Conservation (phyloP, 2,113 vertebrate genomes). For the Burhinus oedicnemus region DNA sequence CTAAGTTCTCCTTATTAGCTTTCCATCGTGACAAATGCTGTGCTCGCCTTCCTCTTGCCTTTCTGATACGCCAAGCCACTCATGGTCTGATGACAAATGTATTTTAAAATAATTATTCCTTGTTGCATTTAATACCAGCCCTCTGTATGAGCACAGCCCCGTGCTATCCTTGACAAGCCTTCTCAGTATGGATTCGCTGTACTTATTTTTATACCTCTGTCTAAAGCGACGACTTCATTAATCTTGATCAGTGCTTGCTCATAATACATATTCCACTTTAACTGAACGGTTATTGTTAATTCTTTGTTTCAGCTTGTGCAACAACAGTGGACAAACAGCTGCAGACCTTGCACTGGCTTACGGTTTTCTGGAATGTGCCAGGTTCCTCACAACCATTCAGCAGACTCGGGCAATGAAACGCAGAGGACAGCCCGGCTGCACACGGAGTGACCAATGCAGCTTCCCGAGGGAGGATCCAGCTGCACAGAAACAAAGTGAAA, state of each 20-base stretch:
- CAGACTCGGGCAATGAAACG: too few relatives aligned
- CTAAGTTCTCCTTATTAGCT: too few relatives aligned
- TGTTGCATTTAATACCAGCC: neutral
- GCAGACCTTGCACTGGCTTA: too few relatives aligned
- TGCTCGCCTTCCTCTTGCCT: too few relatives aligned
- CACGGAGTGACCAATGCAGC: too few relatives aligned
- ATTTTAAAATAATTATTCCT: neutral
- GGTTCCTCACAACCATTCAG: too few relatives aligned
- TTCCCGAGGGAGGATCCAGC: neutral
- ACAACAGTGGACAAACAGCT: slow-evolving; percentile 67
- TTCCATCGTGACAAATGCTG: too few relatives aligned
- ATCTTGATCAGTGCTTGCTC: neutral
- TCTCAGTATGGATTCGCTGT: neutral
- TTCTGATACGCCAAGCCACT: too few relatives aligned
- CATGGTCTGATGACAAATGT: neutral
- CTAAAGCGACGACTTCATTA: too few relatives aligned
- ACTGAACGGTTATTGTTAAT: neutral
- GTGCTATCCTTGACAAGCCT: neutral
- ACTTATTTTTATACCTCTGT: neutral
- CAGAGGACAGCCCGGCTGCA: too few relatives aligned
- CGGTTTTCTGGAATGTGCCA: too few relatives aligned
- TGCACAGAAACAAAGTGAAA: slow-evolving; percentile 54
- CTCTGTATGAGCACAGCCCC: neutral
- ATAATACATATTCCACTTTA: neutral
- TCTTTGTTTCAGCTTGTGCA: slow-evolving; percentile 73